Conservation (phyloP, 35 echinoderm and acorn worm genomes). For the Diadema setosum region DNA sequence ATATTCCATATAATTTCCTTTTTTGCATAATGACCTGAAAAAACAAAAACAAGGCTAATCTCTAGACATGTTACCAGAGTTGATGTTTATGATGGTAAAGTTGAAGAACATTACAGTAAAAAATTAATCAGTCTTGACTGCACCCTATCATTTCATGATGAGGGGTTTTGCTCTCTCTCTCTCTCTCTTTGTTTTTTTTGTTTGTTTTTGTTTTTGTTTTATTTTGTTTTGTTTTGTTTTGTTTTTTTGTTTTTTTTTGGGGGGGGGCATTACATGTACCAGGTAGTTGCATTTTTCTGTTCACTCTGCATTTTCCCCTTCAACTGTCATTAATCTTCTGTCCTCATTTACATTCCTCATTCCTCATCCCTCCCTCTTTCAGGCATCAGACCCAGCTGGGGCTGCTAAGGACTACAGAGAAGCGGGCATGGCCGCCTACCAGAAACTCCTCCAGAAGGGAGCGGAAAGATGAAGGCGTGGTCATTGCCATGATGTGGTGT, state of each 20-base stretch:
- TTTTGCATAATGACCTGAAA: too few species aligned
- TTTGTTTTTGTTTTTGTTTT: neutral
- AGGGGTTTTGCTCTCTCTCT: too few species aligned
- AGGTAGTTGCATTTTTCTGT: neutral
- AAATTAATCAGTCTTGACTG: too few species aligned
- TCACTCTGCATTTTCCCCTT: neutral
- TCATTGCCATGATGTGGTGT: too few species aligned
- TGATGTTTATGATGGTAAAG: too few species aligned
- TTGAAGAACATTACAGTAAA: too few species aligned
- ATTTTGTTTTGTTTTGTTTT: neutral
- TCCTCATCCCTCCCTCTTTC: neutral
- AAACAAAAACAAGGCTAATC: too few species aligned
- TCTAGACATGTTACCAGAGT: too few species aligned
- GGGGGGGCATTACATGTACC: neutral
- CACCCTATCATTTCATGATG: too few species aligned
- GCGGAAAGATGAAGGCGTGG: neutral
- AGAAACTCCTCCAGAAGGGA: neutral
- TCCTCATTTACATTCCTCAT: neutral
- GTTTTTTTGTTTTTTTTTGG: neutral
- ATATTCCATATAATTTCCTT: too few species aligned
- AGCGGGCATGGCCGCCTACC: slow-evolving; percentile 27
- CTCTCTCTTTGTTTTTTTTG: neutral
- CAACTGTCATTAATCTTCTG: neutral
- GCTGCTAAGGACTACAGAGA: slow-evolving; percentile 14
- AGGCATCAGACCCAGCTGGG: slow-evolving; percentile 28